Percentiles rank a stretch among this genome's conserved stretches.
phyloP scores from a whole-genome alignment of 2,113 vertebrate species.

The Heloderma charlesbogerti region DNA sequence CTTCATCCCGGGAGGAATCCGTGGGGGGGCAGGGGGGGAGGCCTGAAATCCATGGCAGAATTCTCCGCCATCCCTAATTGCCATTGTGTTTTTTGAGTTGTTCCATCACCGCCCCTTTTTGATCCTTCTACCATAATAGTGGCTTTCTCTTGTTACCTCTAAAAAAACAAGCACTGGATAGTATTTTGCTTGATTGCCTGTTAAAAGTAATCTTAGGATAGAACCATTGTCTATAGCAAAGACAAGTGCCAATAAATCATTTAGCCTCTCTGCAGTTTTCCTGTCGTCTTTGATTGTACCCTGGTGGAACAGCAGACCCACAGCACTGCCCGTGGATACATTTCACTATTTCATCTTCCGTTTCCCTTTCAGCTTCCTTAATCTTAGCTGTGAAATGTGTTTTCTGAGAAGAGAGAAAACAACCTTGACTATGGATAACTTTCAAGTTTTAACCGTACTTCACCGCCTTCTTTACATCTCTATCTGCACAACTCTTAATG shows the following conservation, averaged over 20 bases:
- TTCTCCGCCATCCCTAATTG: too few relatives aligned
- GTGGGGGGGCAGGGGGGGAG: too few relatives aligned
- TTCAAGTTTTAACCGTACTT: conserved; percentile 20
- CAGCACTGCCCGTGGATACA: conserved; percentile 35
- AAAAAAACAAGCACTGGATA: conserved; percentile 50
- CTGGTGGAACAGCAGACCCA: conserved; percentile 47
- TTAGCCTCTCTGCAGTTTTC: conserved; percentile 51
- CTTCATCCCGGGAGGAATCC: too few relatives aligned
- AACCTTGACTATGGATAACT: conserved; percentile 16
- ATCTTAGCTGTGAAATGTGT: conserved; percentile 34
- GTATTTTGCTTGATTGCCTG: conserved; percentile 30
- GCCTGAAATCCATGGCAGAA: too few relatives aligned
- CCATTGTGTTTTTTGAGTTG: conserved; percentile 49
- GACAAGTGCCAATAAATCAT: conserved; percentile 54
- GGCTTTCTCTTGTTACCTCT: conserved; percentile 51
- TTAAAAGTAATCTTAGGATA: conserved; percentile 37
- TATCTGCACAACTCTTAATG: conserved; percentile 35
- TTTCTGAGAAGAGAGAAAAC: conserved; percentile 47
- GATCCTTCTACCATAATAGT: conserved; percentile 49
- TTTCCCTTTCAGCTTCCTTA: conserved; percentile 25
- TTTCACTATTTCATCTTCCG: conserved; percentile 57
- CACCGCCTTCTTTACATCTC: conserved; percentile 25
- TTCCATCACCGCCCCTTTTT: conserved; percentile 58
- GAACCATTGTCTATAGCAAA: conserved; percentile 31
- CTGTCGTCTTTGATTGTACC: conserved; percentile 61